phyloP scores from a whole-genome alignment of 2,888 invertebrate species.

The Oxystoma pomonae region DNA sequence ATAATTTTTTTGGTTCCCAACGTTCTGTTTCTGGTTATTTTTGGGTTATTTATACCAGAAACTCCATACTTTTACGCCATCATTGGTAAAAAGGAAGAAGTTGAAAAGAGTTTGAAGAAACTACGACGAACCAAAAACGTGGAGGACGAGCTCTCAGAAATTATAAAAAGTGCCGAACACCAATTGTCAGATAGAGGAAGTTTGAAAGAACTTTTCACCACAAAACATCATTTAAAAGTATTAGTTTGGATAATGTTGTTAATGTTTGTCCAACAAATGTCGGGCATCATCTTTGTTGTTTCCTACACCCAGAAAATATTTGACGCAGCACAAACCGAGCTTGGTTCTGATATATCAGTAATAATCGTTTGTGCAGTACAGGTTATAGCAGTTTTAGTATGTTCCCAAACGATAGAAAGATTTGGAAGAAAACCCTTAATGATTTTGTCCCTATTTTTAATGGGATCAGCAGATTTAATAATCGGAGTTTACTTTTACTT shows the following conservation, averaged over 20 bases:
- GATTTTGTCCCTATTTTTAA: slow-evolving; percentile 59
- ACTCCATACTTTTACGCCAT: slow-evolving; percentile 1
- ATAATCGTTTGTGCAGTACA: slow-evolving; percentile 76
- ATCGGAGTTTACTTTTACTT: slow-evolving; percentile 6
- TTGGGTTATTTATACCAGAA: not conserved
- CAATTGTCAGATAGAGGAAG: not conserved
- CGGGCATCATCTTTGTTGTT: not conserved
- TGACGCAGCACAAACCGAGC: not conserved
- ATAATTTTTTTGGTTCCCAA: not conserved
- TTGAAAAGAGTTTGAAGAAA: not conserved
- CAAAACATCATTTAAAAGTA: not conserved
- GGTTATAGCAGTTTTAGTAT: slow-evolving; percentile 61
- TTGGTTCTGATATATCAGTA: slow-evolving; percentile 56
- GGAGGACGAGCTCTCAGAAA: not conserved
- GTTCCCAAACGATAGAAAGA: slow-evolving; percentile 69
- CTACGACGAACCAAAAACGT: not conserved
- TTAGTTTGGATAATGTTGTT: not conserved
- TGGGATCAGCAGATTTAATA: not conserved
- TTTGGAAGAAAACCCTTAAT: slow-evolving; percentile 67
- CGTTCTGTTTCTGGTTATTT: not conserved
- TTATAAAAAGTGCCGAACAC: not conserved
- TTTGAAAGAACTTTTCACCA: not conserved
- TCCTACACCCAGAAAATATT: slow-evolving; percentile 1
- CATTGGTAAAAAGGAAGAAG: not conserved
- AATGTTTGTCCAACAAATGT: not conserved